phyloP scores from a whole-genome alignment of 2,113 vertebrate species.

The Nibea coibor region DNA sequence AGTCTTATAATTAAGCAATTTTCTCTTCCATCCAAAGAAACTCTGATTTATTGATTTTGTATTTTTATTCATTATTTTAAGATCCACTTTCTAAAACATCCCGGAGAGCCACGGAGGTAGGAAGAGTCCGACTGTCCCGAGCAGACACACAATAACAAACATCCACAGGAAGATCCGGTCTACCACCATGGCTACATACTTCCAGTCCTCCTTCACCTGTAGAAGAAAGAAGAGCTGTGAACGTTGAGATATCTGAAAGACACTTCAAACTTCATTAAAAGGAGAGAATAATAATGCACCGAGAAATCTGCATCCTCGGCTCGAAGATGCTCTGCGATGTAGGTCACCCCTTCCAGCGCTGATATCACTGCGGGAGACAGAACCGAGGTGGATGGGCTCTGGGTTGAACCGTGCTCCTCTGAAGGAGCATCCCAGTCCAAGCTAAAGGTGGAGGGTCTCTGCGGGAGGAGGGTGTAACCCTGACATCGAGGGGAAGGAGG shows the following conservation, averaged over 20 bases:
- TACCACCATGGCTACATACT: constrained; percentile 82
- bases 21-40: too few relatives aligned
- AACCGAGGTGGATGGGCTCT: constrained; percentile 26
- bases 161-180: constrained; percentile 92
- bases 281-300: background rate
- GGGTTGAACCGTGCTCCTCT: background rate
- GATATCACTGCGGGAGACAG: constrained; percentile 83
- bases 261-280: background rate
- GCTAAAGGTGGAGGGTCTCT: constrained; percentile 13
- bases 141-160: constrained; percentile 88
- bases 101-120: constrained; percentile 88
- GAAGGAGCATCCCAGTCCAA: background rate
- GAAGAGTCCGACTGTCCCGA: constrained; percentile 88
- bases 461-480: constrained; percentile 33
- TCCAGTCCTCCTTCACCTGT: constrained; percentile 89
- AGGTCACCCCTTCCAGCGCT: constrained; percentile 88
- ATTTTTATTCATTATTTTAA: background rate
- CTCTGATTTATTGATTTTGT: background rate
- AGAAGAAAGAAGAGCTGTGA: background rate
- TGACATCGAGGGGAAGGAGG: constrained; percentile 11
- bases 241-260: background rate
- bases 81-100: constrained; percentile 82
- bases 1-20: background rate
- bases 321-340: constrained; percentile 89
- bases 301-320: constrained; percentile 87